A percentile compares a stretch with the other conserved stretches of the same genome.
Conservation (phyloP, 2,888 invertebrate genomes). For the Cenopis cana region DNA sequence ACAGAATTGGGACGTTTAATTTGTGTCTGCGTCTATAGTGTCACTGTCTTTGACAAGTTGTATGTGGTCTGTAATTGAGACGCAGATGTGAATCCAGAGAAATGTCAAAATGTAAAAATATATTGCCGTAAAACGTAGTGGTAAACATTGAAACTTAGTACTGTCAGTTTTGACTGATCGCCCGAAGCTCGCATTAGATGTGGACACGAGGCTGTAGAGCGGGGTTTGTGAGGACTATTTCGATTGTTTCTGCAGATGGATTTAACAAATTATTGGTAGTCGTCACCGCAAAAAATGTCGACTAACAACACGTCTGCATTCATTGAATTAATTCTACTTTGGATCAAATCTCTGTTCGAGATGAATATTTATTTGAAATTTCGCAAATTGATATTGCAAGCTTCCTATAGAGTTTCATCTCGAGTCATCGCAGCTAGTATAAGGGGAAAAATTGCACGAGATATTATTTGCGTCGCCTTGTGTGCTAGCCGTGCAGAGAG, state of each 20-base stretch:
- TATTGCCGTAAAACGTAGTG: constrained; percentile 1
- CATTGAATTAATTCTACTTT: neutral
- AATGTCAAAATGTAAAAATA: neutral
- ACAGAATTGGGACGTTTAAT: too few relatives aligned
- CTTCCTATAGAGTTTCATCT: neutral
- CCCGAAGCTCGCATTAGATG: neutral
- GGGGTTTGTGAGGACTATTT: constrained; percentile 4
- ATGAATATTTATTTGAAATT: neutral
- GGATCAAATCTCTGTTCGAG: neutral
- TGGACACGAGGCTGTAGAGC: neutral
- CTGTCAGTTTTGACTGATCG: constrained; percentile 7
- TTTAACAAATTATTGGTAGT: neutral
- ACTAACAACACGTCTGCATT: neutral
- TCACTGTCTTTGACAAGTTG: neutral
- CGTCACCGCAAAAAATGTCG: neutral
- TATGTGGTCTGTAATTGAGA: neutral
- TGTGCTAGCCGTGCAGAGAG: neutral
- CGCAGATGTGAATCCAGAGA: neutral
- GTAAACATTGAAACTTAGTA: constrained; percentile 2
- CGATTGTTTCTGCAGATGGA: neutral
- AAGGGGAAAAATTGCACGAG: neutral
- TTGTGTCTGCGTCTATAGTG: neutral
- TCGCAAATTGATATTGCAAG: neutral
- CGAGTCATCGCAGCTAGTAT: neutral
- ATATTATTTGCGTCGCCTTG: neutral